Evolutionary conservation across 2,888 invertebrate genomes (phyloP), one percentile per base, ranked within the genome.

Genomic region (Patella ulyssiponensis): DNA sequence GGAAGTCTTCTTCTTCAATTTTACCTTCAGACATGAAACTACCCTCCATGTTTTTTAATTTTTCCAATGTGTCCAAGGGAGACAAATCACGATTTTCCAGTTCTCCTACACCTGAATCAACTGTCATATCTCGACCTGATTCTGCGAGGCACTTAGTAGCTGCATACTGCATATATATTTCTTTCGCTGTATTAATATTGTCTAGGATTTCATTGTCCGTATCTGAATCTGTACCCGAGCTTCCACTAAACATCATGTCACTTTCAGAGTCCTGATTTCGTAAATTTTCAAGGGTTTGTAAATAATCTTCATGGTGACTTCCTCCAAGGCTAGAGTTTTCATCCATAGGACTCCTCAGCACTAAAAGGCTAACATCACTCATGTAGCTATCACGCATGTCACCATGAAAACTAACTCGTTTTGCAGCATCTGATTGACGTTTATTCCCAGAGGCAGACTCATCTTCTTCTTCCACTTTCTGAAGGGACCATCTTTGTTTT

Each of bases 391-490:
- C 81, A 4, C 54, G 56, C 11, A 79, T 69, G 44, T 83, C 83
- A 76, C 86, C 87, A 78, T 87, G 87, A 81, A 86, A 87, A 77
- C 87, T 87, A 17, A 87, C 87, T 20, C 87, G 81, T 70, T 87
- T 87, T 11, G 81, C 64, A 23, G 64, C 64, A 9, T 64, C 64
- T 23, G 64, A 20, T 64, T 64, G 20, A 23, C 64, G 80, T 74
- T 85, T 85, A 27, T 64, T 64, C 71, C 71, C 78, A 15, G 74
- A 73, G 15, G 76, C 76, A 64, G 69, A 69, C 54, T 76, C 76
- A 17, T 76, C 76, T 56, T 80, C 80, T 17, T 83, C 83, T 17
- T 80, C 81, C 20, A 81, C 81, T 27, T 77, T 79, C 52, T 82
- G 80, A 69, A 83, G 74, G 20, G 82, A 82, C 81, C 83, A 81